A percentile compares a stretch with the other conserved stretches of the same genome.
phyloP scores from a whole-genome alignment of 1,140 invertebrate genomes.

The Calycopis cecrops region DNA sequence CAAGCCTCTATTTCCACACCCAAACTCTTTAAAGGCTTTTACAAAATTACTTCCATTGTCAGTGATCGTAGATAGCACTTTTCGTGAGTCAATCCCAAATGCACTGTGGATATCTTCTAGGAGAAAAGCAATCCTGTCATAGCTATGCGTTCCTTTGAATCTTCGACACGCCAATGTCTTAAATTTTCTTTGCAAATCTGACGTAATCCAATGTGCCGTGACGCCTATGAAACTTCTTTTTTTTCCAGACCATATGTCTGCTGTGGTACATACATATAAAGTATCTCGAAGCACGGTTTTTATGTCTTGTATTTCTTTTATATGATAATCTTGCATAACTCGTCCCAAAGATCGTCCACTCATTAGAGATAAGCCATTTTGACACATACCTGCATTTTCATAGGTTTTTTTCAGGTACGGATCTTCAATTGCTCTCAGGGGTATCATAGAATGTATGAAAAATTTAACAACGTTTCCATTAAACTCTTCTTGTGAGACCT shows the following conservation, averaged over 20 bases:
- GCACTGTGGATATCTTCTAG: slow-evolving; percentile 18
- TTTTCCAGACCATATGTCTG: slow-evolving; percentile 22
- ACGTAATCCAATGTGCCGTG: slow-evolving; percentile 25
- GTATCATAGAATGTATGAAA: slow-evolving; percentile 27
- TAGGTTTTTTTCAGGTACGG: slow-evolving; percentile 23
- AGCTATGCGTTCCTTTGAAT: slow-evolving; percentile 24
- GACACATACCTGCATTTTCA: slow-evolving; percentile 17
- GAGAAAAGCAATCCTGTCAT: slow-evolving; percentile 21
- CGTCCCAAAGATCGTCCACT: slow-evolving; percentile 20
- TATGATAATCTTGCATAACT: slow-evolving; percentile 18
- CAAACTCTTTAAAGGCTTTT: slow-evolving; percentile 29
- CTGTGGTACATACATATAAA: slow-evolving; percentile 21
- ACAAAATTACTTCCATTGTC: slow-evolving; percentile 25
- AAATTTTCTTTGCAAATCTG: slow-evolving; percentile 21
- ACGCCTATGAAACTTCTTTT: slow-evolving; percentile 23
- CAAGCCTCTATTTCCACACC: slow-evolving; percentile 10
- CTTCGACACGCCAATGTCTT: slow-evolving; percentile 22
- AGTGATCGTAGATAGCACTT: slow-evolving; percentile 21
- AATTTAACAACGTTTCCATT: slow-evolving; percentile 20
- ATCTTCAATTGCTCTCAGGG: slow-evolving; percentile 23
- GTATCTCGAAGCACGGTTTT: slow-evolving; percentile 14
- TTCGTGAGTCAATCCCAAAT: slow-evolving; percentile 19
- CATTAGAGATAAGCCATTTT: slow-evolving; percentile 21
- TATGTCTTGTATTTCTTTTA: slow-evolving; percentile 19
- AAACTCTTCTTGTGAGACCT: slow-evolving; percentile 1